Evolutionary conservation across 35 echinoderm and acorn worm species (phyloP).

Genomic region (Amphiura filiformis): DNA sequence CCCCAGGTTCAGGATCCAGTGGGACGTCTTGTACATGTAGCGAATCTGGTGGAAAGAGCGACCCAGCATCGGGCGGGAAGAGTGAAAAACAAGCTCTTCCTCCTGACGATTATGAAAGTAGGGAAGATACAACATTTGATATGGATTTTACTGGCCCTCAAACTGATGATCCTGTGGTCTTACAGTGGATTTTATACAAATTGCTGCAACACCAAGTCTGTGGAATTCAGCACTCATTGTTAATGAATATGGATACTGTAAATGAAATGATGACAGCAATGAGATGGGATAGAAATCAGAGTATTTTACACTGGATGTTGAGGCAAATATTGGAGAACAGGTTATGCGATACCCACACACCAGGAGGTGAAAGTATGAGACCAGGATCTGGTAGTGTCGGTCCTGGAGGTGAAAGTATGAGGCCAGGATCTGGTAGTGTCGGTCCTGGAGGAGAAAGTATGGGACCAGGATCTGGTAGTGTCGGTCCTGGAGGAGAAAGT

Average conservation of each 20-base stretch:
- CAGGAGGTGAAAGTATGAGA: not conserved
- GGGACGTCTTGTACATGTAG: too few relatives aligned
- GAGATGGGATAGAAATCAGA: not conserved
- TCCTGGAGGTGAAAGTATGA: not conserved
- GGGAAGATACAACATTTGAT: too few relatives aligned
- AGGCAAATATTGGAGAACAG: not conserved
- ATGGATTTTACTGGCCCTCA: too few relatives aligned
- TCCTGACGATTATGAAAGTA: too few relatives aligned
- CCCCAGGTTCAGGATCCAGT: too few relatives aligned
- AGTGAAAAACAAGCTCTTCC: too few relatives aligned
- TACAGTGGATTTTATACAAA: not conserved
- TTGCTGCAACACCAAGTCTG: not conserved
- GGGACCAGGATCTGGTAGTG: not conserved
- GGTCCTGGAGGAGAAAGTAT: not conserved
- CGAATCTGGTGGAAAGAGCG: not conserved
- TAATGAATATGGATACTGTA: not conserved
- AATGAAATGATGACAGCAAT: not conserved
- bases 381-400: not conserved
- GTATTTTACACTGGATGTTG: not conserved
- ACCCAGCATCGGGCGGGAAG: too few relatives aligned
- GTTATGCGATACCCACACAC: not conserved
- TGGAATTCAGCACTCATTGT: not conserved
- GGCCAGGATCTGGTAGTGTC: not conserved
- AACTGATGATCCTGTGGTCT: not conserved
- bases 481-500: not conserved